Evolutionary conservation across 2,797 vertebrate genomes (phyloP).

Genomic region (Myiotriccus ornatus): DNA sequence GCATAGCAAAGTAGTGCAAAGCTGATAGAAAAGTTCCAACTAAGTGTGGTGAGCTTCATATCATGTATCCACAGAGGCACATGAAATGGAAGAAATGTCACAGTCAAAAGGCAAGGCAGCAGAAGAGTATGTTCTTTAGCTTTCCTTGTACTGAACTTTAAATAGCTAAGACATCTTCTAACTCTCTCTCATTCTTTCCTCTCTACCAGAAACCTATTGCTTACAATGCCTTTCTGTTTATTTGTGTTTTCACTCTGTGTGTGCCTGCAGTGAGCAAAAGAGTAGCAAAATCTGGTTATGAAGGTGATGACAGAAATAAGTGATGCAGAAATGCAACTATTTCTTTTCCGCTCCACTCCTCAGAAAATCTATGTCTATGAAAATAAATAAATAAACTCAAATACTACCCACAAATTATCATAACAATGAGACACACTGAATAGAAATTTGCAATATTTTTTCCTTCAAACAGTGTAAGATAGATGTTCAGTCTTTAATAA

Average conservation of each 20-base stretch:
- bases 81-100: not conserved
- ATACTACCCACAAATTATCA: not conserved
- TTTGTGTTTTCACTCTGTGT: not conserved
- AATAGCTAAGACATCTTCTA: not conserved
- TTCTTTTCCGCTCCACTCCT: fast-evolving
- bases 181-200: not conserved
- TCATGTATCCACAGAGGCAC: not conserved
- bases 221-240: not conserved
- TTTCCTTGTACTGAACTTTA: not conserved
- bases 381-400: not conserved
- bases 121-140: not conserved
- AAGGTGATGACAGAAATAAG: not conserved
- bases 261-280: not conserved
- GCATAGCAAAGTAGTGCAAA: not conserved
- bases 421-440: not conserved
- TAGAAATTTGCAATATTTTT: not conserved
- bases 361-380: not conserved
- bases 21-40: not conserved
- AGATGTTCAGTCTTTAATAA: not conserved
- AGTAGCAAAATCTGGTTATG: not conserved
- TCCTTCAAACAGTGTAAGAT: not conserved
- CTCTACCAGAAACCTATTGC: not conserved
- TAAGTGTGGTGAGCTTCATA: not conserved
- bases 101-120: not conserved
- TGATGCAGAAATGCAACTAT: not conserved